These are phyloP conservation scores for Stratiomys singularior DNA, from an alignment of 2,888 invertebrate genomes.

Conservation along the genomic window DNA sequence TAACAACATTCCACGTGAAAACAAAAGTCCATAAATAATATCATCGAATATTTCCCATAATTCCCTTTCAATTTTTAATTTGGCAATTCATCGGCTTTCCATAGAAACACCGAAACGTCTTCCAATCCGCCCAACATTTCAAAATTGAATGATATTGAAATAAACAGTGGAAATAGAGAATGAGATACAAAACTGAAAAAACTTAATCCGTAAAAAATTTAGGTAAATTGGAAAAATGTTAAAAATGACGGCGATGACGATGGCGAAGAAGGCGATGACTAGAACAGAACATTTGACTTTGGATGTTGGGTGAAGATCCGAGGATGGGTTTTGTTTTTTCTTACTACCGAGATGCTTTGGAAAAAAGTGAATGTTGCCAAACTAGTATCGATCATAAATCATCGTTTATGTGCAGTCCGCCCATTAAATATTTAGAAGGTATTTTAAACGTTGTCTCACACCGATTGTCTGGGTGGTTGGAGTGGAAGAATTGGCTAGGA, in stretches of 20 bases:
- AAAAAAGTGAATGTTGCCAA: constrained; percentile 25
- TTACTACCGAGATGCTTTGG: neutral
- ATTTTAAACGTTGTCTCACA: constrained; percentile 5
- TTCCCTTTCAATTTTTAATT: neutral
- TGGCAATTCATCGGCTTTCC: constrained; percentile 13
- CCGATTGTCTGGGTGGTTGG: neutral
- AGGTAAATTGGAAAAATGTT: constrained; percentile 11
- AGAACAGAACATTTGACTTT: neutral
- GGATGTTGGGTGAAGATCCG: no score
- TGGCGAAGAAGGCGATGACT: neutral
- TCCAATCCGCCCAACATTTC: constrained; percentile 6
- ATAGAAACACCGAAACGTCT: constrained; percentile 27
- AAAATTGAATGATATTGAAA: constrained; percentile 1
- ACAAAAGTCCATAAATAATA: constrained; percentile 26
- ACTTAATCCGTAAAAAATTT: no score
- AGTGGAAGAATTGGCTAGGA: neutral
- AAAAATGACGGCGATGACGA: neutral
- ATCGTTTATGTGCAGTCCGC: constrained; percentile 15
- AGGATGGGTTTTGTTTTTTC: neutral
- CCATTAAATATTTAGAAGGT: neutral
- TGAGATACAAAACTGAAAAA: neutral
- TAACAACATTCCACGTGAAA: neutral
- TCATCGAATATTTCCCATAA: constrained; percentile 3
- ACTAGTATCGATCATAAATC: constrained; percentile 30
- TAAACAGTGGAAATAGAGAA: neutral